Conservation (phyloP, 2,888 invertebrate genomes). For the Thecocarcelia acutangulata region DNA sequence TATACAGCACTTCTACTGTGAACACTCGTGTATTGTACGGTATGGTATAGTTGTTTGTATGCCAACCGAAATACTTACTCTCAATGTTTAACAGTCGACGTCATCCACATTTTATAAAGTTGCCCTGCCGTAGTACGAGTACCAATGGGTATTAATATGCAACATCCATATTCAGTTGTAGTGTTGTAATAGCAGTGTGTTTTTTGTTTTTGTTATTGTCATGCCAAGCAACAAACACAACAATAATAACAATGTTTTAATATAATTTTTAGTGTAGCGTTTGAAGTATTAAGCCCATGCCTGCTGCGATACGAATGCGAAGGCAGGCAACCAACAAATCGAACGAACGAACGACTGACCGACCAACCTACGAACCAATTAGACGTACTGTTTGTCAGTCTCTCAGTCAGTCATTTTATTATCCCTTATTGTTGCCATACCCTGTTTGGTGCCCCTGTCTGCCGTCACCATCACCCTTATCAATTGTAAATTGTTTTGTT, state of each 20-base stretch:
- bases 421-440: constrained; percentile 22
- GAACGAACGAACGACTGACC: background rate
- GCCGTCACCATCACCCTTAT: constrained; percentile 53
- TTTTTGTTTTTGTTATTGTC: constrained; percentile 49
- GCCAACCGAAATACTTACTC: constrained; percentile 59
- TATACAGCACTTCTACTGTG: background rate
- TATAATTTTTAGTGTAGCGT: constrained; percentile 55
- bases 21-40: too few species aligned
- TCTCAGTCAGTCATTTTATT: constrained; percentile 10
- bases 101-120: constrained; percentile 56
- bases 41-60: constrained; percentile 23
- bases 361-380: background rate
- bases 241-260: constrained; percentile 44
- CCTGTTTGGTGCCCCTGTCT: constrained; percentile 19
- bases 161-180: constrained; percentile 21
- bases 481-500: constrained; percentile 48
- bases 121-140: constrained; percentile 14
- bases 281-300: constrained; percentile 50
- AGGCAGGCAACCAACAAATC: constrained; percentile 18
- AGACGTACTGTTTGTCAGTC: background rate
- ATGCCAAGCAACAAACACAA: constrained; percentile 32
- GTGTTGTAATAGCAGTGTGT: constrained; percentile 19
- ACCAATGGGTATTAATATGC: constrained; percentile 13
- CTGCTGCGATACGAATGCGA: constrained; percentile 34
- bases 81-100: constrained; percentile 59